Evolutionary conservation across 2,113 vertebrate species (phyloP).

Genomic region (Haemorhous mexicanus): DNA sequence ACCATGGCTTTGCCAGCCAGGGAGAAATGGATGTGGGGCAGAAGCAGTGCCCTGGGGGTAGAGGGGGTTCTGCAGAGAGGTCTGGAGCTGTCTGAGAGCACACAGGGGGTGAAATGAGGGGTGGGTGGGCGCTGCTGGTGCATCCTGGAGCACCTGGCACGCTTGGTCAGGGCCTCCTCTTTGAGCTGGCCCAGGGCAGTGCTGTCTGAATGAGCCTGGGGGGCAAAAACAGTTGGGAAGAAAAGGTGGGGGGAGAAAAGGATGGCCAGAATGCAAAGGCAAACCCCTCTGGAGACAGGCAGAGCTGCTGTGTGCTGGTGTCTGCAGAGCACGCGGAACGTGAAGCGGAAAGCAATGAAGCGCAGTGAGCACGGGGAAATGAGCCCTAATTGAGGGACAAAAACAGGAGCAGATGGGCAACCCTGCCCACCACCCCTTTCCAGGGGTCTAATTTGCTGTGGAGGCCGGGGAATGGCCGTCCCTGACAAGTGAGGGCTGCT

Average conservation of each 20-base stretch:
- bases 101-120: rapidly evolving
- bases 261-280: neutral
- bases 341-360: constrained; percentile 61
- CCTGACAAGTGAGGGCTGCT: rapidly evolving
- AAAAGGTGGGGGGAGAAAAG: rapidly evolving
- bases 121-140: neutral
- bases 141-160: neutral
- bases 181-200: neutral
- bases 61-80: neutral
- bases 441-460: constrained; percentile 27
- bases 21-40: neutral
- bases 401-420: constrained; percentile 49
- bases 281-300: neutral
- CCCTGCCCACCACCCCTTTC: constrained; percentile 41
- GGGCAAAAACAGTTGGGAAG: neutral
- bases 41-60: neutral
- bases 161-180: neutral
- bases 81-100: neutral
- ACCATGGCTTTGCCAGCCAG: neutral
- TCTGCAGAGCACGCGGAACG: constrained; percentile 17
- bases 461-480: neutral
- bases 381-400: constrained; percentile 60
- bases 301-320: neutral
- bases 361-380: neutral
- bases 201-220: neutral